Evolutionary conservation across 2,888 invertebrate genomes (phyloP).

Genomic region (Andrena bucephala): DNA sequence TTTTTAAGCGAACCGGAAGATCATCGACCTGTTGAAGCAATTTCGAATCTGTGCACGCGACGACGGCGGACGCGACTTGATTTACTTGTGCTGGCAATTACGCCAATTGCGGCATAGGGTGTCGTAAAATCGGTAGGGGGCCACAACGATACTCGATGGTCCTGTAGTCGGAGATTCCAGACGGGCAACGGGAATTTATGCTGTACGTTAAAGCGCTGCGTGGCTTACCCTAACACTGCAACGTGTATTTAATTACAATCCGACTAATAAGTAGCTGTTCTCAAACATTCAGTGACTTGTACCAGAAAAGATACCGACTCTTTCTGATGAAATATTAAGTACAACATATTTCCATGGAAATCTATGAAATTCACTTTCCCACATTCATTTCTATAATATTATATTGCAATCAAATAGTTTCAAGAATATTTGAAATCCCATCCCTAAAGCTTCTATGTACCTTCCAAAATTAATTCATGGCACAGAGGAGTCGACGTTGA

Average conservation of each 20-base stretch:
- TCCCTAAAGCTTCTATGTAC: no score
- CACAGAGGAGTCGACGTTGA: no score
- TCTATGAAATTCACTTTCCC: no score
- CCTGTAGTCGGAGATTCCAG: constrained; percentile 14
- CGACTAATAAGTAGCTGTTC: neutral
- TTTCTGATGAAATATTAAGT: no score
- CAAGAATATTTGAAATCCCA: no score
- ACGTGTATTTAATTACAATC: neutral
- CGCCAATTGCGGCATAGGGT: constrained; percentile 56
- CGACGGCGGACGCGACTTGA: constrained; percentile 68
- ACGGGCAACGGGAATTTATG: constrained; percentile 27
- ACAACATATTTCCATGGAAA: no score
- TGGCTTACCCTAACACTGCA: neutral
- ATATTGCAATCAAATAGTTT: no score
- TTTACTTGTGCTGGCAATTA: constrained; percentile 71
- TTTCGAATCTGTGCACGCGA: constrained; percentile 71
- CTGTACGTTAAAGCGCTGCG: constrained; percentile 7
- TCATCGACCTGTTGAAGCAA: constrained; percentile 76
- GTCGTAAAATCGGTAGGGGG: constrained; percentile 69
- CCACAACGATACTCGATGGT: constrained; percentile 47
- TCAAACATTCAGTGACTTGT: no score
- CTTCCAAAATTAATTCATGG: no score
- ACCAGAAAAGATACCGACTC: no score
- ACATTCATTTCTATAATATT: no score
- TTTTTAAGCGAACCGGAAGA: constrained; percentile 64